These are phyloP conservation scores for Carterocephalus palaemon DNA, from an alignment of 2,888 invertebrate genomes.

Conservation along the genomic window DNA sequence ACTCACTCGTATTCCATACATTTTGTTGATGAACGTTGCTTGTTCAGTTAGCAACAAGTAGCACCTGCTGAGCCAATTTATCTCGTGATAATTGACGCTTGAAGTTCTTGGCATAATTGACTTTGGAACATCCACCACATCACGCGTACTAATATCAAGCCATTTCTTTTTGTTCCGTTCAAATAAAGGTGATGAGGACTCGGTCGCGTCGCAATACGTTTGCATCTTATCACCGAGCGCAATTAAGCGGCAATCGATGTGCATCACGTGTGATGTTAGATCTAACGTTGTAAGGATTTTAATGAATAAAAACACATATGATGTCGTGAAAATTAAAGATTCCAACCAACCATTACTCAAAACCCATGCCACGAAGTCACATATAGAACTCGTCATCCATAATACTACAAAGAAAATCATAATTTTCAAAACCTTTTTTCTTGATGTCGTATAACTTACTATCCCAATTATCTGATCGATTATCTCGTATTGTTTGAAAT, in stretches of 20 bases:
- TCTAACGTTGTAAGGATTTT: slow-evolving; percentile 58
- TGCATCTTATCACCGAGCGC: slow-evolving; percentile 45
- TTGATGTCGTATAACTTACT: slow-evolving; percentile 33
- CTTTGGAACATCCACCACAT: no score
- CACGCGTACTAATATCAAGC: neutral
- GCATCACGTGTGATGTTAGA: slow-evolving; percentile 51
- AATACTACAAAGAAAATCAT: slow-evolving; percentile 39
- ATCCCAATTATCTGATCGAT: slow-evolving; percentile 51
- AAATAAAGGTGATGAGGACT: slow-evolving; percentile 1
- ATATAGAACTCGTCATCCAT: slow-evolving; percentile 43
- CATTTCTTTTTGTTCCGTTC: slow-evolving; percentile 8
- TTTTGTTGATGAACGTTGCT: slow-evolving; percentile 53
- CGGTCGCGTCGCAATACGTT: slow-evolving; percentile 35
- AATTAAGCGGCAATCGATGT: slow-evolving; percentile 49
- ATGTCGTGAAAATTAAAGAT: slow-evolving; percentile 40
- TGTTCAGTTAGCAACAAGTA: slow-evolving; percentile 59
- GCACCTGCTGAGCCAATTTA: slow-evolving; percentile 48
- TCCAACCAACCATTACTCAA: slow-evolving; percentile 40
- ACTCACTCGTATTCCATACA: slow-evolving; percentile 62
- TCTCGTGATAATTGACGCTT: neutral
- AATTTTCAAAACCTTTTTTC: slow-evolving; percentile 43
- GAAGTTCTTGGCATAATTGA: neutral
- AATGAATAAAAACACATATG: slow-evolving; percentile 53
- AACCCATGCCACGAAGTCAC: slow-evolving; percentile 51
- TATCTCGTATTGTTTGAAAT: slow-evolving; percentile 48